Evolutionary conservation across 2,797 vertebrate species (phyloP), one percentile per base, ranked within the genome.

Genomic region (Xyrichtys novacula): DNA sequence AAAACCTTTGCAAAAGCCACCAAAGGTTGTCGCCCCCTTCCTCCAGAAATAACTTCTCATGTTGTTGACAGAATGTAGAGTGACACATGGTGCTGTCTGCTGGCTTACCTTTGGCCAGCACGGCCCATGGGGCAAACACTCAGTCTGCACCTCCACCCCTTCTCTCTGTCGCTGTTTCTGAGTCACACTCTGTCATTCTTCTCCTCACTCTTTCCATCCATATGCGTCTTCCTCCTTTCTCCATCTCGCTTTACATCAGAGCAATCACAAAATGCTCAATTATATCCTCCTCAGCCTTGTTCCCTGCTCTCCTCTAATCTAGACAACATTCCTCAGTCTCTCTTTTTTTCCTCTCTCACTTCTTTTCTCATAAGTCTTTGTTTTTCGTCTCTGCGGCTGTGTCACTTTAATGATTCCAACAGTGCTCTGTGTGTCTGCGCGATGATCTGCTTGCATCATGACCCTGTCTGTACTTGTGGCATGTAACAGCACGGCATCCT

Each of bases 41-140:
- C 22, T 74, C 65, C 56, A 83, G 72, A 85, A 85, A 86, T 79
- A 74, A 78, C 78, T 70, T 63, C 46, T 58, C 48, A 40, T 63
- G 55, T 38, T 66, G 75, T 57, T 85, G 85, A 91, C 73, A 49
- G 53, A 88, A 90, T 78, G 57, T 48, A 55, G 65, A 79, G 64
- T 86, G 89, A 90, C 88, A 88, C 65, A 65, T 65, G 50, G 68
- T 29, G 81, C 57, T 61, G 68, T 85, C 72, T 77, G 69, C 71
- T 65, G 76, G 60, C 64, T 84, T 87, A 86, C 78, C 76, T 84
- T 71, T 73, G 54, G 68, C 70, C 70, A 50, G 53, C 42, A 16
- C 12, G 32, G 52, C 71, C 82, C 75, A 68, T 31, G 0, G 68
- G 85, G 73, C 76, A 82, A 83, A 85, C 80, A 78, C 61, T 83